Evolutionary conservation across 2,113 vertebrate species (phyloP).

Genomic region (Egretta garzetta): DNA sequence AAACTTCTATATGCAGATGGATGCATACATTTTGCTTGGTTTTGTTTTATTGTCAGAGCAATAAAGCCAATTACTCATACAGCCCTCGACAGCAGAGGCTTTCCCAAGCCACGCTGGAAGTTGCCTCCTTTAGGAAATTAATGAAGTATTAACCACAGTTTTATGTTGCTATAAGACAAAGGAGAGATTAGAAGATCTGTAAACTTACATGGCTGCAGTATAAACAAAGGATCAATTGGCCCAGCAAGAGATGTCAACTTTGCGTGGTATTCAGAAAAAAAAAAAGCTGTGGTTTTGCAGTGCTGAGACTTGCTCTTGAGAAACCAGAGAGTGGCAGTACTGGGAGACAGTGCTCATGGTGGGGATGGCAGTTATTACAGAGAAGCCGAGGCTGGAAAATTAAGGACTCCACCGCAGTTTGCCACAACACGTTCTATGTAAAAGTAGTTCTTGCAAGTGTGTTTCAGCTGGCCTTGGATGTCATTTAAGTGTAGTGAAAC

Average conservation of each 20-base stretch:
- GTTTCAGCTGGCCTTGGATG: background rate
- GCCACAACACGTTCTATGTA: fast-evolving
- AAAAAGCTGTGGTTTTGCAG: background rate
- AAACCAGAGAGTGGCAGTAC: background rate
- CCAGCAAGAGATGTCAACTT: conserved; percentile 10
- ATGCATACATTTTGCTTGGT: background rate
- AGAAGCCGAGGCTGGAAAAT: background rate
- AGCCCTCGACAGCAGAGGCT: background rate
- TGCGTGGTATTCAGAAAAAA: background rate
- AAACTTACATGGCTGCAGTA: conserved; percentile 5
- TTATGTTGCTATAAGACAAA: conserved; percentile 43
- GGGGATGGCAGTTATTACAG: background rate
- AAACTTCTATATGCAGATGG: background rate
- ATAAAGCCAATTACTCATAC: conserved; percentile 15
- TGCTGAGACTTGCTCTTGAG: background rate
- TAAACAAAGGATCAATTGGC: conserved; percentile 24
- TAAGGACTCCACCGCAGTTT: background rate
- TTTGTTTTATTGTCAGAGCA: conserved; percentile 26
- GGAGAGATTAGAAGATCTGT: conserved; percentile 20
- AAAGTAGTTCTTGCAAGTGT: background rate
- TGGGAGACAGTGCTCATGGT: background rate
- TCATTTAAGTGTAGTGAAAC: background rate
- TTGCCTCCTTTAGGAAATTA: conserved; percentile 39
- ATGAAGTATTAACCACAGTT: conserved; percentile 14
- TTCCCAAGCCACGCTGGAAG: conserved; percentile 7